Conservation (phyloP, 2,888 invertebrate species). For the Argyresthia goedartella region DNA sequence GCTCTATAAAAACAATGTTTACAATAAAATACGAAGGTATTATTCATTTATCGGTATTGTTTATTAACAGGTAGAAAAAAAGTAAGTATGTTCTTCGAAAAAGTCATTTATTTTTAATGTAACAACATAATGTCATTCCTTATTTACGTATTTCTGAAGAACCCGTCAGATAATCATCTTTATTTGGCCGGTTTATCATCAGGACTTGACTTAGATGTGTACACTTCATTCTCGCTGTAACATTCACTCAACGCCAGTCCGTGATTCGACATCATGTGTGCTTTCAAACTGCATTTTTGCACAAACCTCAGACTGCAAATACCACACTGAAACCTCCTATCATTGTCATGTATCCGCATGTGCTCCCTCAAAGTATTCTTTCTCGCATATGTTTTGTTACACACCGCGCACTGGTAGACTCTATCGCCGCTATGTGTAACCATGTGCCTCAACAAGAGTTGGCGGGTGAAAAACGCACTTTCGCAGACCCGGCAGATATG, state of each 20-base stretch:
- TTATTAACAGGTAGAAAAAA: no score
- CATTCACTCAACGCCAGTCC: neutral
- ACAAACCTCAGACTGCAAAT: slow-evolving; percentile 26
- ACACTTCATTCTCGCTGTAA: neutral
- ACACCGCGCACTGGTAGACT: slow-evolving; percentile 40
- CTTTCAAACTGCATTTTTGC: slow-evolving; percentile 30
- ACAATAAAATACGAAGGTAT: no score
- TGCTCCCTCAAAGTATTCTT: slow-evolving; percentile 31
- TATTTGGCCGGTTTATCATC: neutral
- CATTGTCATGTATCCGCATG: slow-evolving; percentile 23
- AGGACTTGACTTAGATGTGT: neutral
- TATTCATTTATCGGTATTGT: no score
- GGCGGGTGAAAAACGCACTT: slow-evolving; percentile 62
- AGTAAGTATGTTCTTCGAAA: no score
- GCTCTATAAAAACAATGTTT: no score
- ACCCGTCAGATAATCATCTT: neutral
- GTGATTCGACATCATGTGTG: slow-evolving; percentile 20
- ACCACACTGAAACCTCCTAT: slow-evolving; percentile 40
- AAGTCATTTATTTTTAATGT: no score
- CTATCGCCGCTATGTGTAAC: slow-evolving; percentile 55
- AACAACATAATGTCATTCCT: no score
- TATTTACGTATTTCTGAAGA: no score
- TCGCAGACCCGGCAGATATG: slow-evolving; percentile 63
- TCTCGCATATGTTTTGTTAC: slow-evolving; percentile 51
- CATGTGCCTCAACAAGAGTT: slow-evolving; percentile 63